phyloP scores from a whole-genome alignment of 2,888 invertebrate species.

The Crematogaster levior region DNA sequence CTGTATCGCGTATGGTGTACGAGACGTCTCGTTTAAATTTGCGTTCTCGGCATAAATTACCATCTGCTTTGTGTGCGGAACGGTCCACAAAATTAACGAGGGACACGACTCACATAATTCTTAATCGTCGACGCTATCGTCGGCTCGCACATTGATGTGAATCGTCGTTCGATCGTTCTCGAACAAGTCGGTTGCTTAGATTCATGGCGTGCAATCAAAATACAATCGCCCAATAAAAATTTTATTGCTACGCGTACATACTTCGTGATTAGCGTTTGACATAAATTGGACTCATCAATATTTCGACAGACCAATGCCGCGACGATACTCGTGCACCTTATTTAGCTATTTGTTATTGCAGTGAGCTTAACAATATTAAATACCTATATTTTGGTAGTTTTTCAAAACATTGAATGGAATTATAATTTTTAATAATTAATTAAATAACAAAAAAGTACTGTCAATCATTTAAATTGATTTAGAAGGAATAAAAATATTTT shows the following conservation, averaged over 20 bases:
- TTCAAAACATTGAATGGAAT: neutral
- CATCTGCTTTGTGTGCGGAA: slow-evolving; percentile 49
- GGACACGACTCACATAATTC: slow-evolving; percentile 58
- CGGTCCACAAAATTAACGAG: slow-evolving; percentile 55
- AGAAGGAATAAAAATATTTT: neutral
- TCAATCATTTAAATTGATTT: neutral
- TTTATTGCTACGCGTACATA: neutral
- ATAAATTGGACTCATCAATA: slow-evolving; percentile 13
- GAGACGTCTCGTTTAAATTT: slow-evolving; percentile 54
- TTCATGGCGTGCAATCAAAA: slow-evolving; percentile 27
- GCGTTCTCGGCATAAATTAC: slow-evolving; percentile 57
- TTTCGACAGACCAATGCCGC: neutral
- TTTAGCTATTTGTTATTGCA: neutral
- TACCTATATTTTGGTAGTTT: neutral
- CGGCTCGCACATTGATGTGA: slow-evolving; percentile 21
- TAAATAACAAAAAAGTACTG: neutral
- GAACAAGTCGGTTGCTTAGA: neutral
- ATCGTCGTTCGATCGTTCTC: slow-evolving; percentile 18
- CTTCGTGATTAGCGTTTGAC: slow-evolving; percentile 12
- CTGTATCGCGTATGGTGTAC: slow-evolving; percentile 47
- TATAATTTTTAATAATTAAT: neutral
- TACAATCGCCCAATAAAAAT: slow-evolving; percentile 28
- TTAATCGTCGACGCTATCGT: slow-evolving; percentile 46
- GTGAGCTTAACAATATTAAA: neutral
- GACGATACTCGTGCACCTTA: neutral